phyloP scores from a whole-genome alignment of 92 coral and sea anemone genomes.

The Desmophyllum pertusum region DNA sequence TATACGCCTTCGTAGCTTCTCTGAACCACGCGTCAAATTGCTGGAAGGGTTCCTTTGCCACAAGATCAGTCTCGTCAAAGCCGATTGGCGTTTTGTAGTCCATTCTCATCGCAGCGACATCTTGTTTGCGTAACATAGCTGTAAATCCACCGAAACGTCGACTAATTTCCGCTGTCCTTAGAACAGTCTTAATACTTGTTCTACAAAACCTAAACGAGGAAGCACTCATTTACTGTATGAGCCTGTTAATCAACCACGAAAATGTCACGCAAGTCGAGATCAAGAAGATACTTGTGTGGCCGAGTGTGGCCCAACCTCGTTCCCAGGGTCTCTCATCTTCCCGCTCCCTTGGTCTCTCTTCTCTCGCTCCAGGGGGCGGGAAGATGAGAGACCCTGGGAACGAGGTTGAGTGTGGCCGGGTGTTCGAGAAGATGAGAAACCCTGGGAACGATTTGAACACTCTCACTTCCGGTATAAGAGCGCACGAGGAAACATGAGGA shows the following conservation, averaged over 20 bases:
- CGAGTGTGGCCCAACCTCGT: no score
- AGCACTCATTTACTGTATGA: background rate
- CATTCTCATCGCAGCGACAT: conserved; percentile 89
- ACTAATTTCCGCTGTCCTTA: background rate
- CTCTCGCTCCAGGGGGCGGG: no score
- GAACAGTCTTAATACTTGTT: background rate
- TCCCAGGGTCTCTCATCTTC: no score
- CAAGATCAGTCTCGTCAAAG: conserved; percentile 64
- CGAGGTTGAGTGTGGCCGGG: no score
- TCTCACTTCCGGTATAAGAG: no score
- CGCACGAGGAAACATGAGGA: no score
- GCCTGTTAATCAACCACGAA: no score
- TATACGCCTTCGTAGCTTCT: conserved; percentile 69
- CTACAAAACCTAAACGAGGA: conserved; percentile 3
- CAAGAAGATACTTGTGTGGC: no score
- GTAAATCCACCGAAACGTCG: background rate
- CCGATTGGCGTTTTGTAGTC: conserved; percentile 58
- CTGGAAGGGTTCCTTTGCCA: conserved; percentile 79
- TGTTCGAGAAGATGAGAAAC: no score
- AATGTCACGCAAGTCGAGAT: background rate
- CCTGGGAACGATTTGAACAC: no score
- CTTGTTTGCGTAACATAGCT: conserved; percentile 71
- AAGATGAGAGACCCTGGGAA: no score
- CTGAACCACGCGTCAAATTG: conserved; percentile 94
- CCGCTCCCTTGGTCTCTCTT: no score